Percentiles rank a stretch among this genome's conserved stretches.
Conservation (phyloP, 2,888 invertebrate genomes). For the Xanthostigma xanthostigma region DNA sequence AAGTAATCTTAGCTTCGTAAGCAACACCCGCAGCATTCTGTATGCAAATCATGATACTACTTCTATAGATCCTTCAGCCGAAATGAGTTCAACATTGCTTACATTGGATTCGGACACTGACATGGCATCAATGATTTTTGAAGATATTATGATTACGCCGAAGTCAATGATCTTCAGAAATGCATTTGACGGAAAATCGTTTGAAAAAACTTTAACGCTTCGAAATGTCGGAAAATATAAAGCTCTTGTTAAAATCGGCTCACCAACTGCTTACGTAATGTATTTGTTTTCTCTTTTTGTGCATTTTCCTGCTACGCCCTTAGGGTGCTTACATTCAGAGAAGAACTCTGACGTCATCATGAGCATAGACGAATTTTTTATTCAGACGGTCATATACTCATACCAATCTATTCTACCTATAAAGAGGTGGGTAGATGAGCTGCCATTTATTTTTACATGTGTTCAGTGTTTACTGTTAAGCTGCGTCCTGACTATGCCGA, state of each 20-base stretch:
- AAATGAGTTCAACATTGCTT: slow-evolving; percentile 7
- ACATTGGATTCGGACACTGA: slow-evolving; percentile 8
- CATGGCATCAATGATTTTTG: slow-evolving; percentile 8
- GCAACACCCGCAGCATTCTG: neutral
- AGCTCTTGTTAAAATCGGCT: slow-evolving; percentile 23
- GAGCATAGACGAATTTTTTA: too few species aligned
- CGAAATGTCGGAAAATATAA: slow-evolving; percentile 24
- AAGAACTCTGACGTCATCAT: too few species aligned
- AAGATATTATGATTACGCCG: slow-evolving; percentile 25
- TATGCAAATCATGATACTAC: neutral
- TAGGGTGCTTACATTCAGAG: too few species aligned
- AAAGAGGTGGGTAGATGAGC: too few species aligned
- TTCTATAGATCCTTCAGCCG: neutral
- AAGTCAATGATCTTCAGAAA: slow-evolving; percentile 25
- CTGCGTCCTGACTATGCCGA: too few species aligned
- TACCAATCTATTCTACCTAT: too few species aligned
- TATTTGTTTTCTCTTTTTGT: too few species aligned
- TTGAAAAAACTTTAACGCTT: slow-evolving; percentile 21
- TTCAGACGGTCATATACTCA: too few species aligned
- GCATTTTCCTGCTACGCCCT: too few species aligned
- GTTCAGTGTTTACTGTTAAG: too few species aligned
- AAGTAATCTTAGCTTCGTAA: too few species aligned
- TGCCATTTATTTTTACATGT: too few species aligned
- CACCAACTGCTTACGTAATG: slow-evolving; percentile 27
- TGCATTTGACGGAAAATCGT: slow-evolving; percentile 27